Percentiles rank a stretch among this genome's conserved stretches.
These are phyloP conservation scores for Manduca sexta DNA, from an alignment of 1,140 invertebrate species.

Conservation along the genomic window DNA sequence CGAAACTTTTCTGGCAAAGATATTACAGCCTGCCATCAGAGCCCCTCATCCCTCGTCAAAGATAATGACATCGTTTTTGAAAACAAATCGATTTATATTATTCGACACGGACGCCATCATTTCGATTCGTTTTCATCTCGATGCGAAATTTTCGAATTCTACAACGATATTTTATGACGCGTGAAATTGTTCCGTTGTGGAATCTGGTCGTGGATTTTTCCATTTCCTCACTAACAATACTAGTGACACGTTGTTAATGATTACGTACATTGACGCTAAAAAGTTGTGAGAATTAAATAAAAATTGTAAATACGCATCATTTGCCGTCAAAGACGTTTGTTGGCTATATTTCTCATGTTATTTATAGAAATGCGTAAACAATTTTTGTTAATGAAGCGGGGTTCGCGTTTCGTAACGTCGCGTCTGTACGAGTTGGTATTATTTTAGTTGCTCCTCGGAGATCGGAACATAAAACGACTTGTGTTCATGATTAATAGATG, in stretches of 20 bases:
- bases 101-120: constrained; percentile 52
- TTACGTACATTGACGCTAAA: constrained; percentile 27
- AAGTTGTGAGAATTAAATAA: not conserved
- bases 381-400: constrained; percentile 4
- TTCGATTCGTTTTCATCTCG: constrained; percentile 42
- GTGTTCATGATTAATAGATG: constrained; percentile 46
- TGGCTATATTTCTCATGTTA: not conserved
- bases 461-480: constrained; percentile 30
- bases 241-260: constrained; percentile 54
- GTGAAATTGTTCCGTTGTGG: constrained; percentile 61
- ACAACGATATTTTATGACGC: constrained; percentile 57
- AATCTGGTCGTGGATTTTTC: constrained; percentile 53
- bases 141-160: constrained; percentile 43
- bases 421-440: not conserved
- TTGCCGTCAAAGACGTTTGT: not conserved
- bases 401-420: not conserved
- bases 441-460: constrained; percentile 7
- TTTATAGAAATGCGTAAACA: not conserved
- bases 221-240: constrained; percentile 63
- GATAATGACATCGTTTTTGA: constrained; percentile 51
- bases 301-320: not conserved
- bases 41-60: constrained; percentile 40
- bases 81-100: constrained; percentile 63
- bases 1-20: constrained; percentile 17
- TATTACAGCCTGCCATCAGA: constrained; percentile 24